phyloP scores from a whole-genome alignment of 1,140 invertebrate genomes.

The Helicoverpa armigera region DNA sequence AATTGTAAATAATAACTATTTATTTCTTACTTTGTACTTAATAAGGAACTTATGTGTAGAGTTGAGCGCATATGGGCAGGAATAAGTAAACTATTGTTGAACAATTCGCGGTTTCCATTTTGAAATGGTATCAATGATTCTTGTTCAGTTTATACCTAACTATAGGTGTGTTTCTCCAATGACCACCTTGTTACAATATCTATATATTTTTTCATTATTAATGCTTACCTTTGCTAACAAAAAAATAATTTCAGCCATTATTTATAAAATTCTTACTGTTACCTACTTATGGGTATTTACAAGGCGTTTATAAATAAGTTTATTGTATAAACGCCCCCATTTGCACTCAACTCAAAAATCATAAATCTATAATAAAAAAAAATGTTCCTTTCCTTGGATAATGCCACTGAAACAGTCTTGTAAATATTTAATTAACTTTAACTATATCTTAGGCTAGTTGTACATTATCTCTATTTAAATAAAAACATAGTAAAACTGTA shows the following conservation, averaged over 20 bases:
- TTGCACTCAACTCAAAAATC: slow-evolving; percentile 41
- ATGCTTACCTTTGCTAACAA: no score
- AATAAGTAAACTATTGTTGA: neutral
- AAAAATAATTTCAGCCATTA: no score
- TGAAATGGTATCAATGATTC: neutral
- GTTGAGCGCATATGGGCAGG: neutral
- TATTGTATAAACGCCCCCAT: neutral
- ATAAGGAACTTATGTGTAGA: slow-evolving; percentile 51
- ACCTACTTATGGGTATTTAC: neutral
- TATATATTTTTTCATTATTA: no score
- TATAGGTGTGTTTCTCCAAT: no score
- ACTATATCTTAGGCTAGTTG: slow-evolving; percentile 49
- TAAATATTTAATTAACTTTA: slow-evolving; percentile 54
- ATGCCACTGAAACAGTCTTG: slow-evolving; percentile 59
- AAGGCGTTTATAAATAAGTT: neutral
- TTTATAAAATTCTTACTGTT: no score
- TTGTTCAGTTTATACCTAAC: no score
- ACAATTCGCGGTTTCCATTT: neutral
- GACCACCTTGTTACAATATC: no score
- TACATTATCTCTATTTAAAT: slow-evolving; percentile 58
- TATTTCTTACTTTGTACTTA: slow-evolving; percentile 62
- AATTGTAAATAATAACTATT: slow-evolving; percentile 63
- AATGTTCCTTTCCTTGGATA: slow-evolving; percentile 62
- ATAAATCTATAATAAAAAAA: slow-evolving; percentile 57
- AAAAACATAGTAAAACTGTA: slow-evolving; percentile 62